phyloP scores from a whole-genome alignment of 2,113 vertebrate species.

The Prochilodus magdalenae region DNA sequence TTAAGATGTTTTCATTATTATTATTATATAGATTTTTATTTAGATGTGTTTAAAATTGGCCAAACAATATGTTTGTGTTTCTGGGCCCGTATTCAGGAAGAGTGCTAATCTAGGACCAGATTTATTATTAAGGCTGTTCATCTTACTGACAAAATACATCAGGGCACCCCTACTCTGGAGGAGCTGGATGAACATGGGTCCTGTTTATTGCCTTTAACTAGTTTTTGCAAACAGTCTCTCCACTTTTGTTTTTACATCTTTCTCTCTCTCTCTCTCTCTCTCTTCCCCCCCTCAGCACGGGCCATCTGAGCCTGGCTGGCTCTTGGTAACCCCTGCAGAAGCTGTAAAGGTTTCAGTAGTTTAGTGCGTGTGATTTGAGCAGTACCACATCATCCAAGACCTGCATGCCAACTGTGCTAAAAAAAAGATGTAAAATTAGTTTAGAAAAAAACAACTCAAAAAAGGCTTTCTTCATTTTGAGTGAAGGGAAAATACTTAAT shows the following conservation, averaged over 20 bases:
- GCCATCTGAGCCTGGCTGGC: conserved; percentile 85
- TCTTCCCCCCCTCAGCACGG: conserved; percentile 87
- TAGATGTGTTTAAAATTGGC: too few relatives aligned
- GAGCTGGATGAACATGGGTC: not conserved
- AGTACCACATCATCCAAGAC: conserved; percentile 86
- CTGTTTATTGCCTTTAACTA: not conserved
- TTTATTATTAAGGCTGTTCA: too few relatives aligned
- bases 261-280: conserved; percentile 65
- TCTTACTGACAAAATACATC: too few relatives aligned
- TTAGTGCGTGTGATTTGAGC: conserved; percentile 95
- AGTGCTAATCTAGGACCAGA: not conserved
- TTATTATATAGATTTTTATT: too few relatives aligned
- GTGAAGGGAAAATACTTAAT: conserved; percentile 10
- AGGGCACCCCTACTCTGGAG: not conserved
- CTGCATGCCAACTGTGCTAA: conserved; percentile 86
- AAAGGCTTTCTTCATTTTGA: not conserved
- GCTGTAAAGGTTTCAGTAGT: conserved; percentile 88
- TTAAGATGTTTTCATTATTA: too few relatives aligned
- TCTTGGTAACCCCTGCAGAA: conserved; percentile 77
- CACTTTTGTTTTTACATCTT: not conserved
- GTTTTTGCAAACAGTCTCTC: not conserved
- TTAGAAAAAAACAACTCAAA: conserved; percentile 51
- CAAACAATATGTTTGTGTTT: too few relatives aligned
- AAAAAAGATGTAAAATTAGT: conserved; percentile 53
- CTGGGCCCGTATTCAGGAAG: too few relatives aligned